A percentile compares a stretch with the other conserved stretches of the same genome.
phyloP scores from a whole-genome alignment of 2,888 invertebrate genomes.

The Torymus tubicola region DNA sequence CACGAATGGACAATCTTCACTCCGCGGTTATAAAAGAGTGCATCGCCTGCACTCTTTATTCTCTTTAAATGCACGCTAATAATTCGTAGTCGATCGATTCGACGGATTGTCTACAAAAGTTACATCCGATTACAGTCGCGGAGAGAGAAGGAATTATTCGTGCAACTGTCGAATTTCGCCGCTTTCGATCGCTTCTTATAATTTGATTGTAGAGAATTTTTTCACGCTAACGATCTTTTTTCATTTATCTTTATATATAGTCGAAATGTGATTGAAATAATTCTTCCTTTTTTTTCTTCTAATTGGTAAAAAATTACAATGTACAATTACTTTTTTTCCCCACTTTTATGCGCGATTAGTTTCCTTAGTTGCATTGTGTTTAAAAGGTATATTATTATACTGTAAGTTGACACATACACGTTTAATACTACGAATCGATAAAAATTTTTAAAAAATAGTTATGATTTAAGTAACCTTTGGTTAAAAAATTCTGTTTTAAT shows the following conservation, averaged over 20 bases:
- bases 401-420: constrained; percentile 28
- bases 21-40: no score
- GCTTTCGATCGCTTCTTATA: background rate
- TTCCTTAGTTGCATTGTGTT: constrained; percentile 8
- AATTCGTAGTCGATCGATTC: constrained; percentile 17
- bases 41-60: background rate
- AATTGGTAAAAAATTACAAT: constrained; percentile 48
- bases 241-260: background rate
- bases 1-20: constrained; percentile 13
- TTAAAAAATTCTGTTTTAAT: constrained; percentile 34
- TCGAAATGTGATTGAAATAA: constrained; percentile 19
- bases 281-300: background rate
- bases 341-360: constrained; percentile 12
- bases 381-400: constrained; percentile 27
- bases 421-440: constrained; percentile 22
- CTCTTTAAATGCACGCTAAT: background rate
- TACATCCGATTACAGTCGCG: background rate
- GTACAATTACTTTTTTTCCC: constrained; percentile 17
- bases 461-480: constrained; percentile 45
- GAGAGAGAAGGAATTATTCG: constrained; percentile 25
- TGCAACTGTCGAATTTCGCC: constrained; percentile 48
- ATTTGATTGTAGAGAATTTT: constrained; percentile 46
- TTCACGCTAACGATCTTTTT: constrained; percentile 11
- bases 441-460: constrained; percentile 43
- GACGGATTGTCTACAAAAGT: constrained; percentile 29